A percentile compares a stretch with the other conserved stretches of the same genome.
Evolutionary conservation across 2,113 vertebrate species (phyloP).

Genomic region (Todiramphus saurophagus): DNA sequence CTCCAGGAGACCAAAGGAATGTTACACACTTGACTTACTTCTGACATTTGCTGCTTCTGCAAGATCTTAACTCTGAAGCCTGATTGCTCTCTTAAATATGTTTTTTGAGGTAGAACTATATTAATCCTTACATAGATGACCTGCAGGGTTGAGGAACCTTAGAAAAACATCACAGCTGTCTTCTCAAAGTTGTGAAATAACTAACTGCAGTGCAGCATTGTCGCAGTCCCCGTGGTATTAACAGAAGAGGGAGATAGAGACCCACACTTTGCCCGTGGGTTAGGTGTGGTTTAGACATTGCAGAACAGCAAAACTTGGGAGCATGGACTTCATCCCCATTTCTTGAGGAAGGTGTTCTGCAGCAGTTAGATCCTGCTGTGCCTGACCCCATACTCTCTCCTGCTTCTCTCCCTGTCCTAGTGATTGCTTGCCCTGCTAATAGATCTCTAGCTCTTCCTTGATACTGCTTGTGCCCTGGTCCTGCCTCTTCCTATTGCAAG

Average conservation of each 20-base stretch:
- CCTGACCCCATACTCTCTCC: background rate
- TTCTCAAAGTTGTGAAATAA: background rate
- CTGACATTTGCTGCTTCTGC: background rate
- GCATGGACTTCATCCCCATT: background rate
- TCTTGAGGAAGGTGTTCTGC: background rate
- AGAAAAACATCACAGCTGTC: background rate
- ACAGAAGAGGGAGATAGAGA: conserved; percentile 42
- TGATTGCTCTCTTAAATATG: background rate
- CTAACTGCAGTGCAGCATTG: background rate
- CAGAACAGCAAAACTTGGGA: background rate
- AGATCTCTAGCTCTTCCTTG: background rate
- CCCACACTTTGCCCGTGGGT: background rate
- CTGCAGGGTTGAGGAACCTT: background rate
- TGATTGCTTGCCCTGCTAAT: background rate
- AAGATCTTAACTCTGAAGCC: background rate
- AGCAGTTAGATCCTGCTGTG: background rate
- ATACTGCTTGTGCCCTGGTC: background rate
- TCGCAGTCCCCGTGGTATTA: background rate
- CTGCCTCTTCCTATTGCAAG: background rate
- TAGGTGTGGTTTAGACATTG: background rate
- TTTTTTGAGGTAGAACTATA: background rate
- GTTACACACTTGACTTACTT: background rate
- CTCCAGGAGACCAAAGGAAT: background rate
- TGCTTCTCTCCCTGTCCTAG: background rate
- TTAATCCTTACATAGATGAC: background rate